Conservation (phyloP, 1,140 invertebrate genomes). For the Eufriesea mexicana region DNA sequence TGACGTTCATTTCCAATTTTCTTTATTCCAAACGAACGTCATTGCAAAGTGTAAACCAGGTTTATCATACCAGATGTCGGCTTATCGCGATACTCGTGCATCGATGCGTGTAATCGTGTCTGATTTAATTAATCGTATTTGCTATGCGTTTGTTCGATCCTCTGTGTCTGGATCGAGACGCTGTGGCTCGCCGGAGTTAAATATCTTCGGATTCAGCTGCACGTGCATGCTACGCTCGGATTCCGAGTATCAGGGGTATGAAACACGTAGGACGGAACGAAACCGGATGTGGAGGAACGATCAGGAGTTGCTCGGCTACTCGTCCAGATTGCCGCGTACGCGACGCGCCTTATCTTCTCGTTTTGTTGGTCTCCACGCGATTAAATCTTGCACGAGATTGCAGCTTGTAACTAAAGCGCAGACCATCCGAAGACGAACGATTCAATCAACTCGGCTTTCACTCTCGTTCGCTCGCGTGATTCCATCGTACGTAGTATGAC, state of each 20-base stretch:
- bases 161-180: neutral
- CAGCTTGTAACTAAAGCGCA: neutral
- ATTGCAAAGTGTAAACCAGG: no score
- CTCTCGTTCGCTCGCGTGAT: neutral
- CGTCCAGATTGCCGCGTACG: constrained; percentile 3
- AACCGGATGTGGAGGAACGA: neutral
- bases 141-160: neutral
- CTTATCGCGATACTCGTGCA: neutral
- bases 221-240: no score
- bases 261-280: constrained; percentile 8
- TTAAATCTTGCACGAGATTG: constrained; percentile 27
- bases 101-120: neutral
- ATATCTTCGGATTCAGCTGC: neutral
- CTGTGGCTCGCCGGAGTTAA: neutral
- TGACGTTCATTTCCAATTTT: no score
- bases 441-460: neutral
- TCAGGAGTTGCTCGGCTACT: neutral
- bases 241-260: neutral
- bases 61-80: no score
- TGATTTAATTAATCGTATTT: constrained; percentile 5
- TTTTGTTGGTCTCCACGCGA: constrained; percentile 21
- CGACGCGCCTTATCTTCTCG: constrained; percentile 18
- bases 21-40: no score
- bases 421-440: neutral
- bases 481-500: neutral